These are phyloP conservation scores for Agonopterix heracliana DNA, from an alignment of 2,888 invertebrate genomes.

Conservation along the genomic window DNA sequence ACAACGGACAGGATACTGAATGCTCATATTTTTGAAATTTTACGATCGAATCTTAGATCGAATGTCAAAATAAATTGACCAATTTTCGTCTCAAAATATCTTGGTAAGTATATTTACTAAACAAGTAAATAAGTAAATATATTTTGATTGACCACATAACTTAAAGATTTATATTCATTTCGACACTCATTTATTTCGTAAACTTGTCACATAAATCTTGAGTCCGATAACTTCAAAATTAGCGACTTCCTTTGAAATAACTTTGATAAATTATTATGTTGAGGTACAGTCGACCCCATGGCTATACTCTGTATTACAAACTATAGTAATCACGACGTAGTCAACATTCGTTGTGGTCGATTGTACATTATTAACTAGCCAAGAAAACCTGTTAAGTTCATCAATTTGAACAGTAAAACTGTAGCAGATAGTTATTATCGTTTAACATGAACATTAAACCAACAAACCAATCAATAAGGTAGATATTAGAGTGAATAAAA, in stretches of 20 bases:
- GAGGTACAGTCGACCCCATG: no score
- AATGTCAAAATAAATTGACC: neutral
- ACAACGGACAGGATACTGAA: neutral
- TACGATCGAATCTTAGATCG: neutral
- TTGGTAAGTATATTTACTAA: no score
- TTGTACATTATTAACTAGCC: no score
- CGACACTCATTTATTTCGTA: neutral
- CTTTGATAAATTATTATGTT: neutral
- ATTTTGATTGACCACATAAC: neutral
- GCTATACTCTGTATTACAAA: neutral
- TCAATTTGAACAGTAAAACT: conserved; percentile 4
- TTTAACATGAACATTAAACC: conserved; percentile 18
- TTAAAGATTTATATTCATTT: neutral
- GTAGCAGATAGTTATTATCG: conserved; percentile 13
- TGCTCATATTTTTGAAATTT: neutral
- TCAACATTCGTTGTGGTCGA: no score
- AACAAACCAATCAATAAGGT: conserved; percentile 22
- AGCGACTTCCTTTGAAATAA: conserved; percentile 1
- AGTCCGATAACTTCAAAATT: conserved; percentile 2
- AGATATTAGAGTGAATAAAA: conserved; percentile 15
- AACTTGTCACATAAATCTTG: conserved; percentile 4
- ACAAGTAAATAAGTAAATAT: neutral
- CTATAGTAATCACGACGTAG: neutral
- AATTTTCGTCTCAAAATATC: no score
- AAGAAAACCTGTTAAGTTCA: neutral